Evolutionary conservation across 2,888 invertebrate species (phyloP), one percentile per base, ranked within the genome.

Genomic region (Pycnomerus fuliginosus): DNA sequence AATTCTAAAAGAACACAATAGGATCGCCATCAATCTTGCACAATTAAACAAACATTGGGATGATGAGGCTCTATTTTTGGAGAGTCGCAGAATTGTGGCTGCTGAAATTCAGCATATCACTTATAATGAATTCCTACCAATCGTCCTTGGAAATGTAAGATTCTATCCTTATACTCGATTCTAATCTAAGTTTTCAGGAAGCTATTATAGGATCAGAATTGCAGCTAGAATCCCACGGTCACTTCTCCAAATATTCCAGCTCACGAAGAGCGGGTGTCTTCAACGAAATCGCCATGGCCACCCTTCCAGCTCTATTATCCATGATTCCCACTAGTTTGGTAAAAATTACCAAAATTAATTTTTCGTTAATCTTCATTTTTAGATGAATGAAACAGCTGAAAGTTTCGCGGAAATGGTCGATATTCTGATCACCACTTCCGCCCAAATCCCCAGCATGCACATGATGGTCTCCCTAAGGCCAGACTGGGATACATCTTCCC

Each of bases 61-160:
- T 45, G 90, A 90, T 62, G 81, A 86, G 23, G 81, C 79, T 1
- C 65, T 90, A 10, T 91, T 87, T 67, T 72, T 85, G 52, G 90
- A 91, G 67, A 78, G 87, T 2, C 78, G 86, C 34, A 76, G 88
- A 30, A 83, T 87, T 7, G 77, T 90, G 7, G 82, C 85, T 0
- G 88, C 90, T 0, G 79, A 88, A 66, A 82, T 91, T 24, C 91
- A 91, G 53, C 90, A 90, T 59, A 84, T 91, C 40, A 90, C 91
- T 0, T 84, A 83, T 67, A 87, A 85, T 59, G 91, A 91, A 67
- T 91, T 87, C 70, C 72, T 90, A 42, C 89, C 90, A 0, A 83
- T 85, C 37, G 76, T 90, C 7, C 69, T 91, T 29, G 89, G 88
- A 44, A 79, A 86, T 76, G 85, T 85, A 69, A 75, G 71, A 48